Conservation (phyloP, 2,888 invertebrate species). For the Dryadula phaetusa region DNA sequence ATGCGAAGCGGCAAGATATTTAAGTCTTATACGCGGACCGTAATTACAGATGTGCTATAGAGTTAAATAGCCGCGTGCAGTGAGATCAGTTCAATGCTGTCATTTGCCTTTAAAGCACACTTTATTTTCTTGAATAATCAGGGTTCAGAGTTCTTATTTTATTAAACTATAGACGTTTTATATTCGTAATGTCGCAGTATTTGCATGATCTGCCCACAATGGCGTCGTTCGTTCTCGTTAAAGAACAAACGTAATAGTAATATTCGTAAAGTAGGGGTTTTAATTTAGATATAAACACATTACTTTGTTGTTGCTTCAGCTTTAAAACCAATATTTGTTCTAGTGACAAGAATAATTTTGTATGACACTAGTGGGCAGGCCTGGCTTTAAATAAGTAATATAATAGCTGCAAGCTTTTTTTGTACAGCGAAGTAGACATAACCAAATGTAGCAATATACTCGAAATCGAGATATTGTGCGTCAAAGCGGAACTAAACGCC, state of each 20-base stretch:
- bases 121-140: conserved; percentile 67
- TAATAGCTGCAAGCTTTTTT: too few species aligned
- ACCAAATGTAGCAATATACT: too few species aligned
- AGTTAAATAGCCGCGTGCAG: conserved; percentile 72
- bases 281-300: conserved; percentile 23
- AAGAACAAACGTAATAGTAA: conserved; percentile 9
- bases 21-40: conserved; percentile 70
- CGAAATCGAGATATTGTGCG: too few species aligned
- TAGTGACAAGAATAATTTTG: not conserved
- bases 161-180: conserved; percentile 20
- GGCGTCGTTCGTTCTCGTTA: conserved; percentile 24
- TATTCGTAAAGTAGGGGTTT: conserved; percentile 18
- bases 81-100: conserved; percentile 65
- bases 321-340: conserved; percentile 5
- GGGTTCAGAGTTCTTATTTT: conserved; percentile 18
- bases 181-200: conserved; percentile 9
- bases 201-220: conserved; percentile 22
- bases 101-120: conserved; percentile 66
- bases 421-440: too few species aligned
- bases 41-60: conserved; percentile 79
- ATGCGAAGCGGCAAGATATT: conserved; percentile 71
- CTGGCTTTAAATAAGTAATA: too few species aligned
- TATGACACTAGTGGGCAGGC: not conserved
- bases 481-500: too few species aligned
- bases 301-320: not conserved